These are phyloP conservation scores for Dipodomys merriami DNA, from an alignment of 2,113 vertebrate genomes.

Conservation along the genomic window DNA sequence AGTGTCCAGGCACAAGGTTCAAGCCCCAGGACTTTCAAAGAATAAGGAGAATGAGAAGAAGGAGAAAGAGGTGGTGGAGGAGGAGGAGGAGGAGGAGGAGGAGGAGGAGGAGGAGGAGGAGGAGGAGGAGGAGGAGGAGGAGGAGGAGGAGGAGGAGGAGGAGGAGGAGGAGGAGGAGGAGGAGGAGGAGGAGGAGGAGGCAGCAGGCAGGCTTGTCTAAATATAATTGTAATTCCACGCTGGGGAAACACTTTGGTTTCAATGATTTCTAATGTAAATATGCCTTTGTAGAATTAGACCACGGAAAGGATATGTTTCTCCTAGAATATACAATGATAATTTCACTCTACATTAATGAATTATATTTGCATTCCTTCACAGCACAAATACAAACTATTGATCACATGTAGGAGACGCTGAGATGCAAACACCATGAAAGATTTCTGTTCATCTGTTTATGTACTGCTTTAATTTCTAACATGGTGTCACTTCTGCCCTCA, in stretches of 20 bases:
- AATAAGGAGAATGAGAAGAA: not conserved
- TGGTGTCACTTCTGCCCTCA: not conserved
- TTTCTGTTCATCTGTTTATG: not conserved
- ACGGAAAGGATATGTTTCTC: not conserved
- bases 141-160: too few species aligned
- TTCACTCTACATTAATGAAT: constrained; percentile 24
- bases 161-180: too few species aligned
- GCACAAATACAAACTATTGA: not conserved
- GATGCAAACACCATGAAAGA: not conserved
- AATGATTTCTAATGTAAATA: constrained; percentile 29
- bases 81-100: too few species aligned
- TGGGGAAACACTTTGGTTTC: not conserved
- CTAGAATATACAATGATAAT: not conserved
- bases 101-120: too few species aligned
- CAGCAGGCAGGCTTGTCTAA: constrained; percentile 13
- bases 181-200: not conserved
- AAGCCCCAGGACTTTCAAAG: too few species aligned
- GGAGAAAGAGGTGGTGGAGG: too few species aligned
- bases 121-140: too few species aligned
- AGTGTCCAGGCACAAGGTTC: too few species aligned
- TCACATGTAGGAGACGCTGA: not conserved
- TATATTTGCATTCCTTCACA: not conserved
- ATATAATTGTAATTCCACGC: not conserved
- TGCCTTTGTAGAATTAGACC: constrained; percentile 13
- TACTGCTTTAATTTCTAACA: not conserved